These are phyloP conservation scores for Bombus picipes DNA, from an alignment of 1,140 invertebrate genomes.

Conservation along the genomic window DNA sequence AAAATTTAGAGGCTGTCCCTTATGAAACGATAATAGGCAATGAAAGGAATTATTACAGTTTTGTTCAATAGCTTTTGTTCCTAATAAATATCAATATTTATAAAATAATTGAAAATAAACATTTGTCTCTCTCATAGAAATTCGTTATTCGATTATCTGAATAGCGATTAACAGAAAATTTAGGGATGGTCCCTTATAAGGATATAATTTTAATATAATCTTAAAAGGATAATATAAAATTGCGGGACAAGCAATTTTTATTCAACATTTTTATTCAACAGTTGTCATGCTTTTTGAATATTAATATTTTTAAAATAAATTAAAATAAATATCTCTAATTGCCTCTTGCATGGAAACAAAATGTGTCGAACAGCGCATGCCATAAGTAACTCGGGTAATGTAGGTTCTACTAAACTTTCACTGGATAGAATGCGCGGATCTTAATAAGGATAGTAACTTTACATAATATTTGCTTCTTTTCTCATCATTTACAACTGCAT, in stretches of 20 bases:
- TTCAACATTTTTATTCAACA: no score
- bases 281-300: no score
- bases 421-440: background rate
- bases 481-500: background rate
- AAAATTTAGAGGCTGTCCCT: no score
- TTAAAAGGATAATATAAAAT: no score
- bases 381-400: background rate
- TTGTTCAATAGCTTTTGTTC: background rate
- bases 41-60: background rate
- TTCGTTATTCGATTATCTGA: no score
- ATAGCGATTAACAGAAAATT: no score
- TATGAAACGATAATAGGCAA: no score
- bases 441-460: background rate
- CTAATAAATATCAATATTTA: background rate
- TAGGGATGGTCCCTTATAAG: no score
- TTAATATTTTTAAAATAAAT: no score
- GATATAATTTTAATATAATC: no score
- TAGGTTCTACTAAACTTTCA: background rate
- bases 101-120: background rate
- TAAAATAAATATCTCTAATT: background rate
- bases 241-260: no score
- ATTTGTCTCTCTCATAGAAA: background rate
- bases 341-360: background rate
- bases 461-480: background rate
- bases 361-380: background rate